Evolutionary conservation across 2,888 invertebrate genomes (phyloP), one percentile per base, ranked within the genome.

Genomic region (Amiota minor): DNA sequence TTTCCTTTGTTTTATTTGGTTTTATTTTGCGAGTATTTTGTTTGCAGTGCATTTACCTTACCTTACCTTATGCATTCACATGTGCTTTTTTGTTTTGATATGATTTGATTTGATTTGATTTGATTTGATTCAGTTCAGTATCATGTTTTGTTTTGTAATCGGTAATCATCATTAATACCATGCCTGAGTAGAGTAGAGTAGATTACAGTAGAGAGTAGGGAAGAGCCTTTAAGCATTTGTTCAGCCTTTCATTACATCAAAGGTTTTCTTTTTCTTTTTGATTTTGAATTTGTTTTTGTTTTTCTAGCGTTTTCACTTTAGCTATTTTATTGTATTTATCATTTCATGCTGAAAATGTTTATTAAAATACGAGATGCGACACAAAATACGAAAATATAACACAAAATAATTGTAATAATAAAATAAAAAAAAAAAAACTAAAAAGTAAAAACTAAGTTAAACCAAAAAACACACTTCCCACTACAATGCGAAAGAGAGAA

Each of bases 311-410:
- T 62, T 62, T 35, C 4, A 12, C 35, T 62, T 23, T 62, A 62
- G 62, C 62, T 62, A 23, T 62, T 35, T 12, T 18, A 35, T 14
- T 9, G 61, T 47, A 12, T 65, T 9, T 23, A 53, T 23, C 53
- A 68, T 9, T 11, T 18, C 83, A 83, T 83, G 83, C 83, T 83
- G 83, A 83, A 83, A 81, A 79, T 78, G 81, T 78, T 20, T 76
- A 73, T 78, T 76, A 78, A 75, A 72, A 75, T 81, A 82, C 78
- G 82, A 35, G 35, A 79, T 84, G 79, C 78, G 35, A 35, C 50
- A 68, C 53, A 68, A 68, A 50, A 23, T 68, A 68, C 67, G 50
- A 14, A 82, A 79, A 76, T 72, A 46, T 14, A 71, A 74, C 35
- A 35, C 6, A 35, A 35, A 35, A 35, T 35, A 35, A 35, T 35